Evolutionary conservation across 2,797 vertebrate species (phyloP), one percentile per base, ranked within the genome.

Genomic region (Sandelia bainsii): DNA sequence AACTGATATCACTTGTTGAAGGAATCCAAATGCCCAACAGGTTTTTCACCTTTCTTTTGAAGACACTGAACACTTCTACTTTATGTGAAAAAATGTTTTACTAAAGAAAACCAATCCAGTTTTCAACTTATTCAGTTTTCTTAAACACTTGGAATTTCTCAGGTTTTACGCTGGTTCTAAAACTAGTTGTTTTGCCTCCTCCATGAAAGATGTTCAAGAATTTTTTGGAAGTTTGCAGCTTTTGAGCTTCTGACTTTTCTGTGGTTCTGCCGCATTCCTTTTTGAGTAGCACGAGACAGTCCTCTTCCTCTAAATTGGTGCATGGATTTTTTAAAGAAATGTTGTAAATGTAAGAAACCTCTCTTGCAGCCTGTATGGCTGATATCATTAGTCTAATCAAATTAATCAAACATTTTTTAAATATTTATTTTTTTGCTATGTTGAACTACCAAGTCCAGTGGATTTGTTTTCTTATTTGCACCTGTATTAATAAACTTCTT

Each of bases 201-300:
- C 27, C 27, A 29, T 29, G 27, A 6, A 29, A 29, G 27, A 29
- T 29, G 27, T n/a, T n/a, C n/a, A n/a, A n/a, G n/a, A n/a, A n/a
- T n/a, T n/a, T n/a, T n/a, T n/a, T n/a, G n/a, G n/a, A n/a, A n/a
- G n/a, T n/a, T n/a, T n/a, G n/a, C n/a, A n/a, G n/a, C n/a, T 29
- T 29, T 29, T n/a, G n/a, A n/a, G n/a, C n/a, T n/a, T n/a, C n/a
- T 29, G 27, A 6, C 27, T 3, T 29, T 29, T 29, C 27, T 29
- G 27, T 3, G 27, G 27, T 29, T 29, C 27, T 29, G 3, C 27
- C 27, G 69, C 50, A 68, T 75, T 74, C 37, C 37, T 80, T 79
- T 72, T 34, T 80, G 62, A 84, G 74, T 50, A 75, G 49, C 29
- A 25, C 52, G 44, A 67, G 67, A 77, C 63, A 80, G 40, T 57